Base-by-base conservation (phyloP, 2,113 vertebrate genomes). In the Pterophyllum scalare region DNA sequence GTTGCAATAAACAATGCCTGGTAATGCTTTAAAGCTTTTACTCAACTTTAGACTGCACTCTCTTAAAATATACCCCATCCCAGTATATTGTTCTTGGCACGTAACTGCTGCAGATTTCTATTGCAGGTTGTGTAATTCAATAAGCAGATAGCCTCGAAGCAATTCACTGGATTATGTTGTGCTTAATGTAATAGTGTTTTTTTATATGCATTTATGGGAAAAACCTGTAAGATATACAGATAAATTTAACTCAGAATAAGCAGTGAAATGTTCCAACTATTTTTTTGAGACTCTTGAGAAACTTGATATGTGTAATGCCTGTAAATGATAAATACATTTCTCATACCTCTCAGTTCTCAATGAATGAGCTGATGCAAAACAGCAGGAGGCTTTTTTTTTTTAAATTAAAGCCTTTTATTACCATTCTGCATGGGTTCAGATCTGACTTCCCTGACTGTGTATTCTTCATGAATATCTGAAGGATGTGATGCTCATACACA, bases 111-210 rank as follows among this genome's bases (percentile, higher is more conserved):
- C 52, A 88, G 90, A 96, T 97, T 94, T 88, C 83, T 96, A 97
- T 97, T 97, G 88, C 86, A 91, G 90, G 77, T 86, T 26, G 46
- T 43, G 54, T 96, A 96, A 97, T 96, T 95, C 96, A 97, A 97
- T 96, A 95, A 93, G 93, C 91, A 95, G 74, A 85, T 90, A 89
- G 92, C 88, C 88, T 78, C 82, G 22, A 88, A 93, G 90, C 88
- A 90, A 62, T 81, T 79, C 84, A 64, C 76, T 81, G 79, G 92
- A 83, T 86, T 75, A 78, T 81, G 88, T 81, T 88, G 81, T 91
- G 88, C 79, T 82, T 91, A 94, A 93, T 93, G 79, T 78, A 89
- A 90, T 89, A 84, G 87, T 76, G 61, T 19, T 80, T 12, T 88
- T 89, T 86, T 88, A 89, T 89, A 70, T 87, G 87, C 87, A 78